Conservation (phyloP, 2,797 vertebrate genomes). For the Limnodromus scolopaceus region DNA sequence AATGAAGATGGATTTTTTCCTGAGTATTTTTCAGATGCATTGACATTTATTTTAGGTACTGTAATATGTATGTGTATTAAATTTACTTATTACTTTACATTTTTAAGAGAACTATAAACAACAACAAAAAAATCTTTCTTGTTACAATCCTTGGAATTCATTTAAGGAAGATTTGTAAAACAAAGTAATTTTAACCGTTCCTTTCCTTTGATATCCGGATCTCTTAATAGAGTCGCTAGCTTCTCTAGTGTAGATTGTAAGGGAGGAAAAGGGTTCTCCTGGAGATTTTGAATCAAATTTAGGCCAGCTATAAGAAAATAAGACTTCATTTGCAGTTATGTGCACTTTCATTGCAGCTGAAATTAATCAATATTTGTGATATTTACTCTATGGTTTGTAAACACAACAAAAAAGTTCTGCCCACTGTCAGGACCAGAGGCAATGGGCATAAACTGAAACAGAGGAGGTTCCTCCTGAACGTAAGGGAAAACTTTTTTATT, state of each 20-base stretch:
- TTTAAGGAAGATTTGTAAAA: background rate
- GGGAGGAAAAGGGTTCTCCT: background rate
- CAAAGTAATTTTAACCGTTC: background rate
- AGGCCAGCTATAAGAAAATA: background rate
- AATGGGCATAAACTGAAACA: background rate
- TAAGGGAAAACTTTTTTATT: background rate
- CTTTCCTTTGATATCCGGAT: background rate
- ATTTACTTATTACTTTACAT: background rate
- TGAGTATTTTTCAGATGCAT: slow-evolving; percentile 33
- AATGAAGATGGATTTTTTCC: slow-evolving; percentile 28
- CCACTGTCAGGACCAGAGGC: background rate
- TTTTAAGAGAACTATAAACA: background rate
- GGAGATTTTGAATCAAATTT: background rate
- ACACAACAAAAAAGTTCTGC: background rate
- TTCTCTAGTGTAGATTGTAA: background rate
- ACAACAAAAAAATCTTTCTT: background rate
- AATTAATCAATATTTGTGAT: background rate
- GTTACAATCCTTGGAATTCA: background rate
- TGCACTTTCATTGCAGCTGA: background rate
- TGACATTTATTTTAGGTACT: background rate
- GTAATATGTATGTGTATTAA: background rate
- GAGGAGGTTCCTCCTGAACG: background rate
- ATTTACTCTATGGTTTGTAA: background rate
- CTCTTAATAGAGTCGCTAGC: background rate
- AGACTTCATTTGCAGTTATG: background rate